Conservation (phyloP, 2,888 invertebrate genomes). For the Ophraella communa region DNA sequence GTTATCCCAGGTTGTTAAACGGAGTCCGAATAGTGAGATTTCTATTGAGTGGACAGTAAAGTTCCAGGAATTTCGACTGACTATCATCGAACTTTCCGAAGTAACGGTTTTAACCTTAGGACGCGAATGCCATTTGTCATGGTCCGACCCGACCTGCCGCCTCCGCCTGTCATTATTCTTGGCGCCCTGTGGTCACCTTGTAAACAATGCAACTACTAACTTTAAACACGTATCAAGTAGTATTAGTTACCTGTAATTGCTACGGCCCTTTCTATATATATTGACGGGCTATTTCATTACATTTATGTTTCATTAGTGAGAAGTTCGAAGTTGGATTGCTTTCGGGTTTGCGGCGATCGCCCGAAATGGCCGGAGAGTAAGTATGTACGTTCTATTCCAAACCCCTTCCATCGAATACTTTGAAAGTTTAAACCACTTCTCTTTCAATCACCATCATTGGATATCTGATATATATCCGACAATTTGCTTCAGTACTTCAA, state of each 20-base stretch:
- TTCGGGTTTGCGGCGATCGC: conserved; percentile 45
- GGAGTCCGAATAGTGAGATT: conserved; percentile 36
- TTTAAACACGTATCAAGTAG: conserved; percentile 59
- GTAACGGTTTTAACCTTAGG: conserved; percentile 59
- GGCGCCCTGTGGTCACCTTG: conserved; percentile 58
- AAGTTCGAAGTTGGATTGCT: conserved; percentile 52
- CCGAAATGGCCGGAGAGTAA: conserved; percentile 40
- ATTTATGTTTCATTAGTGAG: conserved; percentile 55
- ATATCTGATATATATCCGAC: conserved; percentile 32
- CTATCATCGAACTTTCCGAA: conserved; percentile 58
- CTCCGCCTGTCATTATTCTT: conserved; percentile 59
- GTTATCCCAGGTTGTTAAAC: conserved; percentile 44
- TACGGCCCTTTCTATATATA: conserved; percentile 46
- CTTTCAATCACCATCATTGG: conserved; percentile 27
- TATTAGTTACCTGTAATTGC: conserved; percentile 60
- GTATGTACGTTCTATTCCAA: conserved; percentile 30
- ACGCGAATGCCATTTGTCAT: conserved; percentile 60
- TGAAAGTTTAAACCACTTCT: conserved; percentile 25
- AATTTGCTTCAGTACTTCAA: conserved; percentile 1
- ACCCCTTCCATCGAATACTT: conserved; percentile 33
- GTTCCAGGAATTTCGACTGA: conserved; percentile 54
- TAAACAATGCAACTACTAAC: conserved; percentile 60
- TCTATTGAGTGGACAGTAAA: conserved; percentile 43
- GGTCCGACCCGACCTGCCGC: conserved; percentile 58
- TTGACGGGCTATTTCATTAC: conserved; percentile 58